A percentile compares a stretch with the other conserved stretches of the same genome.
phyloP scores from a whole-genome alignment of 2,797 vertebrate genomes.

The Tiaroga cobitis region DNA sequence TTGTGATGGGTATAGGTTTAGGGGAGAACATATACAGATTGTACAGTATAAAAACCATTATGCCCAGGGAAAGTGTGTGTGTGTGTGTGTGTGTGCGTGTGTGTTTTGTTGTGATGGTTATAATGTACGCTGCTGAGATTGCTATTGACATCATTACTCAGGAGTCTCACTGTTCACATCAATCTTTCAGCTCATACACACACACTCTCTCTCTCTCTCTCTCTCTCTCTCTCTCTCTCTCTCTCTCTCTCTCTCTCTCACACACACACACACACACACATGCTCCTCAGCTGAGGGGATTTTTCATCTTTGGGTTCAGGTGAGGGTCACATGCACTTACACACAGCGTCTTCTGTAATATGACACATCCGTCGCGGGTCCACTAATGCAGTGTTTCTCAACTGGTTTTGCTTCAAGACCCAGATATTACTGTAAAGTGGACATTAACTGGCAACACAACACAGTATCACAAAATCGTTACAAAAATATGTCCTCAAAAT shows the following conservation, averaged over 20 bases:
- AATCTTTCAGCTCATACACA: conserved; percentile 78
- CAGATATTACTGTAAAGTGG: neutral
- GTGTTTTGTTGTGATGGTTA: conserved; percentile 68
- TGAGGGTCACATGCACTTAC: conserved; percentile 71
- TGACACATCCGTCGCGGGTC: conserved; percentile 56
- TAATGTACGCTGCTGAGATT: conserved; percentile 76
- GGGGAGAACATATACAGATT: neutral
- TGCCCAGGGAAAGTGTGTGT: too few relatives aligned
- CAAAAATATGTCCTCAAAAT: neutral
- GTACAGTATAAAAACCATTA: too few relatives aligned
- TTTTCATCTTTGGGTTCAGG: conserved; percentile 83
- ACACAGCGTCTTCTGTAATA: conserved; percentile 61
- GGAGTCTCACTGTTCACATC: conserved; percentile 76
- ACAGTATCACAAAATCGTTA: neutral
- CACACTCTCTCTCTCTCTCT: conserved; percentile 3
- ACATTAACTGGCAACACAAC: neutral
- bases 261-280: conserved; percentile 62
- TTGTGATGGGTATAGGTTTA: too few relatives aligned
- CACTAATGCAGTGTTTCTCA: conserved; percentile 29
- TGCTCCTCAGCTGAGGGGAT: conserved; percentile 81
- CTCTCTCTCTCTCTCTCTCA: neutral
- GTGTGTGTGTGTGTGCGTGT: too few relatives aligned
- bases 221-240: too few relatives aligned
- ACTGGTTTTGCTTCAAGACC: neutral
- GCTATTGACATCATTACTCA: conserved; percentile 85